Evolutionary conservation across 2,888 invertebrate genomes (phyloP).

Genomic region (Epinotia brunnichana): DNA sequence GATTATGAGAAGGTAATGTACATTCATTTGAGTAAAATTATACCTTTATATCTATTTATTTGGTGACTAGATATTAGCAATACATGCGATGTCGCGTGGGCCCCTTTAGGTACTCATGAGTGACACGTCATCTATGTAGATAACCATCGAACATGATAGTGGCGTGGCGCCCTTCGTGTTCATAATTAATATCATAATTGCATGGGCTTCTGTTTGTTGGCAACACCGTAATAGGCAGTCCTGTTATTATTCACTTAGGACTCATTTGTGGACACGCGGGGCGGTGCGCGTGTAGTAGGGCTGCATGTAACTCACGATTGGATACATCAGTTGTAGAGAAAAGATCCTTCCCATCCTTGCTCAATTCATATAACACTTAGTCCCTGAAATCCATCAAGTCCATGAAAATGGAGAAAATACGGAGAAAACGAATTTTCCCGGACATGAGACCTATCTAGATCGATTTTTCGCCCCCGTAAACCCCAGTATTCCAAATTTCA

Average conservation of each 20-base stretch:
- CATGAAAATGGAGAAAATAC: too few relatives aligned
- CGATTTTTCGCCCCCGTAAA: too few relatives aligned
- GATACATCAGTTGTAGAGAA: too few relatives aligned
- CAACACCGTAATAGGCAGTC: not conserved
- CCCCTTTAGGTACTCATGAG: slow-evolving; percentile 10
- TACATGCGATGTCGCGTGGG: slow-evolving; percentile 28
- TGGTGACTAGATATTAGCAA: not conserved
- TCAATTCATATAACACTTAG: too few relatives aligned
- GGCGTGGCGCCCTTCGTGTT: slow-evolving; percentile 7
- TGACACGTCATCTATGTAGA: slow-evolving; percentile 33
- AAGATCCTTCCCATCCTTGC: too few relatives aligned
- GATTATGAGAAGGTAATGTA: too few relatives aligned
- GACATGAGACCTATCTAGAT: too few relatives aligned
- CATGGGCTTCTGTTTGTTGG: not conserved
- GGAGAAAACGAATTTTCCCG: too few relatives aligned
- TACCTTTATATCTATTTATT: not conserved
- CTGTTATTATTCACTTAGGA: not conserved
- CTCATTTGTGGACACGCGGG: not conserved
- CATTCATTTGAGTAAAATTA: not conserved
- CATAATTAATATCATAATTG: slow-evolving; percentile 24
- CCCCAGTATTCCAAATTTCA: too few relatives aligned
- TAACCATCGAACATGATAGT: slow-evolving; percentile 19
- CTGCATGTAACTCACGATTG: too few relatives aligned
- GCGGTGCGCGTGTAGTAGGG: not conserved
- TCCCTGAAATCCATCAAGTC: too few relatives aligned